These are phyloP conservation scores for Capitella teleta DNA, from an alignment of 1,140 invertebrate genomes.

Conservation along the genomic window DNA sequence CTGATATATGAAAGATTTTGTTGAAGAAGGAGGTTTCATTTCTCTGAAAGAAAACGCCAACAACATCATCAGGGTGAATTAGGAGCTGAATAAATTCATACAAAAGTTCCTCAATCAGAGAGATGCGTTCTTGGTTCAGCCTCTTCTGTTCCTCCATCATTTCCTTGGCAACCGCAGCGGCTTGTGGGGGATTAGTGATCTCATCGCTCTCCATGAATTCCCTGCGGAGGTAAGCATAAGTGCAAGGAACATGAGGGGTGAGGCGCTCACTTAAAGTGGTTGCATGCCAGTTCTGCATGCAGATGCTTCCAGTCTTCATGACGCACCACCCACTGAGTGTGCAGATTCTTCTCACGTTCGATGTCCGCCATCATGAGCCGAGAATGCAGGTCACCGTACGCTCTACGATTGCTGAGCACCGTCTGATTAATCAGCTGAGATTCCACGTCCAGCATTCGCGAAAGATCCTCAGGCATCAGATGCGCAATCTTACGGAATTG, in stretches of 20 bases:
- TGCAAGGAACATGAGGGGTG: not conserved
- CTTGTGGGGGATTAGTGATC: constrained; percentile 21
- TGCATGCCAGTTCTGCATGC: constrained; percentile 23
- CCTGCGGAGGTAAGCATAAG: constrained; percentile 12
- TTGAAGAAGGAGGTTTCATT: constrained; percentile 33
- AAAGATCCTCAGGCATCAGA: constrained; percentile 29
- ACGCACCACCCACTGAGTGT: constrained; percentile 24
- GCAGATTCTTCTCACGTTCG: constrained; percentile 34
- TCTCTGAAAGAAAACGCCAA: constrained; percentile 18
- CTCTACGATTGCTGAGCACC: constrained; percentile 30
- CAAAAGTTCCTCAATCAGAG: constrained; percentile 28
- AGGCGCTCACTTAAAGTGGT: constrained; percentile 28
- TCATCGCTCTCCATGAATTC: constrained; percentile 29
- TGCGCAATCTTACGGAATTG: constrained; percentile 31
- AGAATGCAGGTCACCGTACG: constrained; percentile 34
- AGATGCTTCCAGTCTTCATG: constrained; percentile 30
- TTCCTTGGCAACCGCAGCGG: constrained; percentile 17
- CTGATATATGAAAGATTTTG: constrained; percentile 34
- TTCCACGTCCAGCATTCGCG: constrained; percentile 32
- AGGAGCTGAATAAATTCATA: constrained; percentile 6
- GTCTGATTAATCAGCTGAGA: constrained; percentile 40
- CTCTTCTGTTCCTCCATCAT: constrained; percentile 27
- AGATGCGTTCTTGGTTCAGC: constrained; percentile 25
- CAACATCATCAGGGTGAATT: not conserved
- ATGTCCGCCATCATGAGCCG: constrained; percentile 35